Evolutionary conservation across 2,113 vertebrate genomes (phyloP), one percentile per base, ranked within the genome.

Genomic region (Bothrops jararaca): DNA sequence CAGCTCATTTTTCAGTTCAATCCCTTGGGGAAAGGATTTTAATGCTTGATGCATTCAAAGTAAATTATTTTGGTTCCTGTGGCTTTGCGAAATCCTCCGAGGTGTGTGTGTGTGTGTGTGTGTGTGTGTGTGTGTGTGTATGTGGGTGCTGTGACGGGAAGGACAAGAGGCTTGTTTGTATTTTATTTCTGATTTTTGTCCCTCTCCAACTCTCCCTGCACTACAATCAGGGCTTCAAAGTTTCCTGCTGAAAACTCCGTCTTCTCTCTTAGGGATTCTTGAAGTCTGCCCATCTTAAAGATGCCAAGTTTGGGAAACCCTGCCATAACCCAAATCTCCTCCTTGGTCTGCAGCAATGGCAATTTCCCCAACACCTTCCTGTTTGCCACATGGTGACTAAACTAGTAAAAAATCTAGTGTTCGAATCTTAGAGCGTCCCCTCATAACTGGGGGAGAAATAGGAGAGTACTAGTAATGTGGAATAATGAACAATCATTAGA

Each of bases 31-130:
- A 97, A 96, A 45, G 93, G 97, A 96, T 96, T 97, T 97, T 97
- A 97, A 97, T 96, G 96, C 97, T 97, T 97, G 96, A 97, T 96
- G 96, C 96, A 97, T 97, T 96, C 97, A 96, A 96, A 96, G 92
- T 15, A 97, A 96, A 97, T 97, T 96, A 97, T 97, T 97, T 97
- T 95, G 48, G 9, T 96, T 96, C 95, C 95, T 90, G 88, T 96
- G 95, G 97, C 96, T 97, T 97, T 96, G 94, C 95, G 92, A 96
- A 96, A 96, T 93, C 95, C 95, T 95, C 92, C 50, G 22, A 95
- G 95, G 54, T 34, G 95, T 94, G 92, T 80, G 88, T 7, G 90
- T 0, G 0, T 7, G 0, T 88, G 93, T 45, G 95, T 52, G 95
- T 94, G 92, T 80, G 88, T 7, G 90, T 0, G 0, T 7, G 0